These are phyloP conservation scores for Sesamia inferens DNA, from an alignment of 2,888 invertebrate genomes.

Conservation along the genomic window DNA sequence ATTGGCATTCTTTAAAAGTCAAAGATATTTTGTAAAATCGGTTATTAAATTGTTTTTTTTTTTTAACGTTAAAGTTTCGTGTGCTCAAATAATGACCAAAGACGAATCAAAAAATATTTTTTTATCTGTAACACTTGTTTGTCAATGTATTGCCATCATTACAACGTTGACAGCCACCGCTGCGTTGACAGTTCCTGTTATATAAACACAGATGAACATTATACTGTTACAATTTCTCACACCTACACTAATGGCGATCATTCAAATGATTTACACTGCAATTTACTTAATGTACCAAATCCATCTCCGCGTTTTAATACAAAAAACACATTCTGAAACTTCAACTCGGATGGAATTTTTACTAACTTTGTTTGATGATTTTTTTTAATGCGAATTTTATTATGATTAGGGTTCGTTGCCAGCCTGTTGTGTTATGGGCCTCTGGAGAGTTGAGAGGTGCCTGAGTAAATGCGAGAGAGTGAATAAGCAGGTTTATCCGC, in stretches of 20 bases:
- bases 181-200: neutral
- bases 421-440: slow-evolving; percentile 11
- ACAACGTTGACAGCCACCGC: neutral
- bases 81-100: neutral
- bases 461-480: slow-evolving; percentile 22
- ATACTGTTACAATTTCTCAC: neutral
- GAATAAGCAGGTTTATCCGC: slow-evolving; percentile 16
- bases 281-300: slow-evolving; percentile 37
- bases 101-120: neutral
- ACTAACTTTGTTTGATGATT: slow-evolving; percentile 19
- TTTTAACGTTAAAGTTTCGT: too few relatives aligned
- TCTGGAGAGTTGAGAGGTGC: neutral
- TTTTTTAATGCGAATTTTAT: slow-evolving; percentile 44
- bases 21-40: neutral
- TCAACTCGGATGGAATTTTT: slow-evolving; percentile 27
- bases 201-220: neutral
- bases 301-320: slow-evolving; percentile 46
- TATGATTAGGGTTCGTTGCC: slow-evolving; percentile 21
- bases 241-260: slow-evolving; percentile 14
- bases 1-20: neutral
- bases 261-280: slow-evolving; percentile 32
- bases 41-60: too few relatives aligned
- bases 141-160: neutral
- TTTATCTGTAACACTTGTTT: neutral
- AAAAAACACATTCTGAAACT: slow-evolving; percentile 19